Evolutionary conservation across 2,888 invertebrate genomes (phyloP).

Genomic region (Melikaiella ostensackeni): DNA sequence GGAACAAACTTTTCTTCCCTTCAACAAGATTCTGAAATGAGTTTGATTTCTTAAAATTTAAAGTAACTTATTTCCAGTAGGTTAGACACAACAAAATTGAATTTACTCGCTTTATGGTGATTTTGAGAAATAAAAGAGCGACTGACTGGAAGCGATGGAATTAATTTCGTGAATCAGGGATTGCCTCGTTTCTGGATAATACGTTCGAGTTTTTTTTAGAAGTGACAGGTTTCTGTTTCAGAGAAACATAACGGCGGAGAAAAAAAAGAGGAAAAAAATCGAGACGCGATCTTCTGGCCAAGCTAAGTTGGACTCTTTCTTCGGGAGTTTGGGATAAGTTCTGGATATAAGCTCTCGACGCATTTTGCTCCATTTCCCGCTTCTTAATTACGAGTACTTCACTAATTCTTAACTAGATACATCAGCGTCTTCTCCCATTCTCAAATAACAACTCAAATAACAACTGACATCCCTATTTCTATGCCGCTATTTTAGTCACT

Average conservation of each 20-base stretch:
- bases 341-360: slow-evolving; percentile 67
- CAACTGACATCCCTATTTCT: slow-evolving; percentile 61
- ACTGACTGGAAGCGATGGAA: slow-evolving; percentile 18
- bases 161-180: slow-evolving; percentile 34
- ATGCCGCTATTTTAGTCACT: slow-evolving; percentile 11
- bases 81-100: not conserved
- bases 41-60: not conserved
- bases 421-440: slow-evolving; percentile 63
- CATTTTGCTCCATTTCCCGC: slow-evolving; percentile 72
- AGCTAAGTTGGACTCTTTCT: slow-evolving; percentile 59
- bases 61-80: not conserved
- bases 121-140: not conserved
- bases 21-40: not conserved
- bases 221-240: slow-evolving; percentile 9
- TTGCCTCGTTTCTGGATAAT: not conserved
- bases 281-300: slow-evolving; percentile 57
- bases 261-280: slow-evolving; percentile 58
- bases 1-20: not conserved
- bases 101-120: not conserved
- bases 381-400: slow-evolving; percentile 76
- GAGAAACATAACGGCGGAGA: slow-evolving; percentile 2
- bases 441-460: slow-evolving; percentile 73
- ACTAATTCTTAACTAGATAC: slow-evolving; percentile 72
- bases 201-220: not conserved
- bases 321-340: slow-evolving; percentile 67